Conservation (phyloP, 2,797 vertebrate genomes). For the Coranthus polyacanthus region DNA sequence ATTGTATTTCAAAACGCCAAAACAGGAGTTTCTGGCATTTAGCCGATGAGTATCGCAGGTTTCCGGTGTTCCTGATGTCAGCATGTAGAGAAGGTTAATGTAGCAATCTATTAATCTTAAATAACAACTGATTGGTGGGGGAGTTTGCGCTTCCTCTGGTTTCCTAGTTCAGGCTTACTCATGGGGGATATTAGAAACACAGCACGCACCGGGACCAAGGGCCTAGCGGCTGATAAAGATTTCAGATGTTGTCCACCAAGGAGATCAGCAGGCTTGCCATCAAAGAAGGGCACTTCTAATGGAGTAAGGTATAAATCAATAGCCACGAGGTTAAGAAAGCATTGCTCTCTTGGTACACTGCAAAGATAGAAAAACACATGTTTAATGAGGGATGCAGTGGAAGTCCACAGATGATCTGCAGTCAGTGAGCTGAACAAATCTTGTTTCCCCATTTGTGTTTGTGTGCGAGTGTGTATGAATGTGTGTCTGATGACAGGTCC, state of each 20-base stretch:
- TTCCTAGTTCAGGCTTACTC: conserved; percentile 73
- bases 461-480: conserved; percentile 24
- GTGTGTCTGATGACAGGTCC: conserved; percentile 63
- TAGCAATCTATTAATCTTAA: conserved; percentile 81
- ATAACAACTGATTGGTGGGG: conserved; percentile 72
- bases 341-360: conserved; percentile 33
- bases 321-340: conserved; percentile 55
- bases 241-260: conserved; percentile 81
- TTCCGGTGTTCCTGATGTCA: conserved; percentile 69
- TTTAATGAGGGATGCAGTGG: conserved; percentile 54
- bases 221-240: conserved; percentile 78
- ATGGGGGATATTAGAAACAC: conserved; percentile 63
- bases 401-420: conserved; percentile 53
- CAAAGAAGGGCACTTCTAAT: conserved; percentile 57
- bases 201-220: conserved; percentile 48
- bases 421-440: conserved; percentile 51
- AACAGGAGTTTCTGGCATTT: conserved; percentile 72
- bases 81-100: conserved; percentile 58
- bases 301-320: conserved; percentile 70
- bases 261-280: conserved; percentile 58
- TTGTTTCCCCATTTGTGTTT: conserved; percentile 53
- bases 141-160: conserved; percentile 61
- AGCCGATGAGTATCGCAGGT: conserved; percentile 80
- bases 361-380: conserved; percentile 71
- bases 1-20: conserved; percentile 63